phyloP scores from a whole-genome alignment of 1,140 invertebrate species.

The Heliconius nattereri region DNA sequence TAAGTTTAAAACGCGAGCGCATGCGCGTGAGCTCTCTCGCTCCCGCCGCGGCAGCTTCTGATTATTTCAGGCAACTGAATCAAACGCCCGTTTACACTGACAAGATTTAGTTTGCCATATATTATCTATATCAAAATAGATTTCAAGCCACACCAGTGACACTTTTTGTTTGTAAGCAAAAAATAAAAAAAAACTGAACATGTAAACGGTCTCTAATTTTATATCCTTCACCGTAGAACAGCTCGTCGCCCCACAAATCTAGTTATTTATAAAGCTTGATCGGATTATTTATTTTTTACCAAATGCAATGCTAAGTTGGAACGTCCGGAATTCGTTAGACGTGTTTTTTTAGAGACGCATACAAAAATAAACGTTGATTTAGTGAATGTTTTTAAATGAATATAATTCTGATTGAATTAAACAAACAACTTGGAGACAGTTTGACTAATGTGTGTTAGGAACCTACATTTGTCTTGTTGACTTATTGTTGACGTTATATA shows the following conservation, averaged over 20 bases:
- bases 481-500: background rate
- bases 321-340: slow-evolving; percentile 46
- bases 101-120: slow-evolving; percentile 25
- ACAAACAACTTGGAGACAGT: slow-evolving; percentile 30
- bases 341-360: slow-evolving; percentile 47
- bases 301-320: slow-evolving; percentile 54
- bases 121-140: slow-evolving; percentile 7
- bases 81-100: slow-evolving; percentile 26
- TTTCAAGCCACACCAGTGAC: background rate
- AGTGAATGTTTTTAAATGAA: slow-evolving; percentile 27
- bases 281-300: slow-evolving; percentile 62
- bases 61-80: slow-evolving; percentile 45
- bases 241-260: slow-evolving; percentile 58
- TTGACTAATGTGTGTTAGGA: slow-evolving; percentile 30
- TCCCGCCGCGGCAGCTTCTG: slow-evolving; percentile 32
- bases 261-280: slow-evolving; percentile 66
- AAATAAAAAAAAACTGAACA: slow-evolving; percentile 11
- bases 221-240: slow-evolving; percentile 50
- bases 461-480: slow-evolving; percentile 27
- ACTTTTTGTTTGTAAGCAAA: slow-evolving; percentile 12
- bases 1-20: background rate
- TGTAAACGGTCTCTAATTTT: slow-evolving; percentile 47
- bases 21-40: slow-evolving; percentile 26
- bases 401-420: slow-evolving; percentile 31
- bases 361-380: slow-evolving; percentile 50